phyloP scores from a whole-genome alignment of 2,113 vertebrate genomes.

The Siphamia tubifer region DNA sequence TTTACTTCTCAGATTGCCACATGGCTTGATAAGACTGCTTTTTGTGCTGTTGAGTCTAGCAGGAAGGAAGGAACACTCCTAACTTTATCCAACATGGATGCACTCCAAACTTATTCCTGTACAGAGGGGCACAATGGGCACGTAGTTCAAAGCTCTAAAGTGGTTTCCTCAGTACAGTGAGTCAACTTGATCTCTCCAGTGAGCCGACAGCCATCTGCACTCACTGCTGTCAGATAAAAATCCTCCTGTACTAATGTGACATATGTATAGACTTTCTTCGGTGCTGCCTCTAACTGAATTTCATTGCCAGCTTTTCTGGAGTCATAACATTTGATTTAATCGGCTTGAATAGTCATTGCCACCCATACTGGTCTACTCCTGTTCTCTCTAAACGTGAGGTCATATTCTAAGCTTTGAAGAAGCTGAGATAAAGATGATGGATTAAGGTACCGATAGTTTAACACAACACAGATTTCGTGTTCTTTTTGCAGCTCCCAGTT shows the following conservation, averaged over 20 bases:
- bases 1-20: conserved; percentile 18
- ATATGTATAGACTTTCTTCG: neutral
- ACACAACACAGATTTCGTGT: conserved; percentile 5
- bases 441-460: conserved; percentile 22
- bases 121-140: conserved; percentile 24
- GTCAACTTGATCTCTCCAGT: conserved; percentile 26
- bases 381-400: conserved; percentile 27
- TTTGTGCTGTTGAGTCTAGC: neutral
- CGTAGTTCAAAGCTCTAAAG: conserved; percentile 33
- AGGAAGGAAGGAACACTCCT: conserved; percentile 22
- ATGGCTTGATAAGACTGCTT: conserved; percentile 28
- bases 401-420: conserved; percentile 33
- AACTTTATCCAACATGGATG: conserved; percentile 44
- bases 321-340: conserved; percentile 6
- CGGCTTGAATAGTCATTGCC: neutral
- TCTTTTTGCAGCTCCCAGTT: neutral
- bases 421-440: conserved; percentile 37
- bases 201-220: neutral
- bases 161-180: conserved; percentile 15
- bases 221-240: conserved; percentile 16
- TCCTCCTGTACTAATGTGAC: neutral
- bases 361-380: too few species aligned
- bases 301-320: too few species aligned
- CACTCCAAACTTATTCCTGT: conserved; percentile 28
- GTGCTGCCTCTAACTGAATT: neutral